Conservation (phyloP, 2,797 vertebrate genomes). For the Setipinna tenuifilis region DNA sequence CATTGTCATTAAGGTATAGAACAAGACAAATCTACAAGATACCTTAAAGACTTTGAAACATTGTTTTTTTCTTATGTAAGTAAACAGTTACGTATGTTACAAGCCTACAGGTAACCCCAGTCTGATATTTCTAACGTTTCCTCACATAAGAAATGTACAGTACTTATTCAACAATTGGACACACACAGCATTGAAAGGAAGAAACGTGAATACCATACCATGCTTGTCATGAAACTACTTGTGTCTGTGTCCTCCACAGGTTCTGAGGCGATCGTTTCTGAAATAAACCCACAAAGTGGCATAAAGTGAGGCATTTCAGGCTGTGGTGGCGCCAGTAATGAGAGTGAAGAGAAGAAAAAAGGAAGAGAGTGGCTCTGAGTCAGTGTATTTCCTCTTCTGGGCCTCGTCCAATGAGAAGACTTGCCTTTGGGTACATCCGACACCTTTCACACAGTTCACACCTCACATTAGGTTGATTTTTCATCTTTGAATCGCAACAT, state of each 20-base stretch:
- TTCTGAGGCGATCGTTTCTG: constrained; percentile 81
- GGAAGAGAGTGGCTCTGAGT: not conserved
- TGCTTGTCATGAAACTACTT: constrained; percentile 83
- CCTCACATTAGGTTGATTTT: not conserved
- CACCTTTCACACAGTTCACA: not conserved
- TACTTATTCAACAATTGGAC: not conserved
- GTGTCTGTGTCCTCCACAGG: constrained; percentile 96
- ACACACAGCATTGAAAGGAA: not conserved
- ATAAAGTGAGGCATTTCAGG: not conserved
- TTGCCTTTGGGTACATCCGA: not conserved
- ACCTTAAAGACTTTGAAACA: not conserved
- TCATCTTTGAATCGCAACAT: not conserved
- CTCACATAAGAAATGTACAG: not conserved
- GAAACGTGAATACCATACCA: constrained; percentile 69
- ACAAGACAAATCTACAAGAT: not conserved
- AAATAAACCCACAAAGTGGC: constrained; percentile 33
- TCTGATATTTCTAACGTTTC: not conserved
- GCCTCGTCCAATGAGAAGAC: not conserved
- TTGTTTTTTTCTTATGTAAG: not conserved
- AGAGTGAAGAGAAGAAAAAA: not conserved
- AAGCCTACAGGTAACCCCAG: not conserved
- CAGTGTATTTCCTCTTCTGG: not conserved
- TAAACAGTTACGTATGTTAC: not conserved
- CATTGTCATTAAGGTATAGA: too few relatives aligned
- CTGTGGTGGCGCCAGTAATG: not conserved